Evolutionary conservation across 2,113 vertebrate genomes (phyloP), one percentile per base, ranked within the genome.

Genomic region (Pipa parva): DNA sequence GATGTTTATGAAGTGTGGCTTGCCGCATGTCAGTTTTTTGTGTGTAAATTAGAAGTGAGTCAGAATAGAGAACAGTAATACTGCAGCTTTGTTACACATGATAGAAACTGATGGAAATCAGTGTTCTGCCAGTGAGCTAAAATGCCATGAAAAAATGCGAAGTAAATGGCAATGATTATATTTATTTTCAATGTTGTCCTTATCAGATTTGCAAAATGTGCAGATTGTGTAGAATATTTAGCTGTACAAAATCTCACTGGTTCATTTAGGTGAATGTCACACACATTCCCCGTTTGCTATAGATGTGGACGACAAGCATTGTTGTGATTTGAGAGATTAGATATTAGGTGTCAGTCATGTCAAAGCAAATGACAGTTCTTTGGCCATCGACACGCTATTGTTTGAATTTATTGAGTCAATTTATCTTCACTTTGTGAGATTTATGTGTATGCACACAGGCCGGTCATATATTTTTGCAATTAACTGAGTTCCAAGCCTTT

Each of bases 321-420:
- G 56, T 31, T 28, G n/a, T 7, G 25, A 69, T 51, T 3, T 42
- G 56, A 52, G 52, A 60, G 57, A 69, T 60, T 69, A 69, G 57
- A 69, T 60, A 52, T 31, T 20, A 52, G 57, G 42, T 60, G 56
- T 69, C 65, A 69, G 17, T 69, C 65, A 69, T 28, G 57, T 69
- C 56, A 42, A 20, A 69, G 37, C 42, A 69, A 48, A 60, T 60
- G 65, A 69, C 57, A 29, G 13, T 60, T 60, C 65, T 69, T 69
- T 39, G 31, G 65, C 55, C 22, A 42, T 69, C 25, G 56, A 59
- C 36, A 28, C 24, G 48, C 57, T 52, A 57, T 68, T 68, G 55
- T 60, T 42, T 48, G 48, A 45, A 69, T 69, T 51, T 60, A 69
- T 69, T 60, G 65, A 60, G 65, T 59, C 46, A 10, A 59, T 69